Conservation (phyloP, 2,113 vertebrate genomes). For the Cygnus buccinator region DNA sequence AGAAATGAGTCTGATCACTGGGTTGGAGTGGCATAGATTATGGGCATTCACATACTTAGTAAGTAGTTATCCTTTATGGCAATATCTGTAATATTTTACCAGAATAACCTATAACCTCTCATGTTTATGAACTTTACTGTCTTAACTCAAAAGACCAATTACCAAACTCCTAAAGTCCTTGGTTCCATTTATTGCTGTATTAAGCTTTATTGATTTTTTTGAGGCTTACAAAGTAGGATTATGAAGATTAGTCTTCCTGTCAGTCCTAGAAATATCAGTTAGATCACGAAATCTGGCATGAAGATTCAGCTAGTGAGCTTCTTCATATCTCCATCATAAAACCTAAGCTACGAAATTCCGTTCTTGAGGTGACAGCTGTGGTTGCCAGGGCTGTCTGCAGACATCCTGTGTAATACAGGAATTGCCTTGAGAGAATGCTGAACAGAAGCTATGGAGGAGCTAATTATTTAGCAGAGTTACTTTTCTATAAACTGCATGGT, state of each 20-base stretch:
- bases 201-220: conserved; percentile 60
- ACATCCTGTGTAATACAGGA: background rate
- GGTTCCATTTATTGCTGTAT: conserved; percentile 29
- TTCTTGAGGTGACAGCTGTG: background rate
- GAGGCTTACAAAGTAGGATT: conserved; percentile 24
- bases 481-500: background rate
- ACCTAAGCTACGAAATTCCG: background rate
- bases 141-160: background rate
- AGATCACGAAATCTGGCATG: conserved; percentile 52
- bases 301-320: conserved; percentile 3
- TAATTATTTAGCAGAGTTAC: background rate
- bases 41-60: background rate
- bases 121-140: background rate
- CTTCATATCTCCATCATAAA: conserved; percentile 16
- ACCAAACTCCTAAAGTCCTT: background rate
- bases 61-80: background rate
- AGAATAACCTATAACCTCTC: background rate
- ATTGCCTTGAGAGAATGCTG: background rate
- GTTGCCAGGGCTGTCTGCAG: background rate
- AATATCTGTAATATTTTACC: background rate
- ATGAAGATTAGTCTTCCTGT: conserved; percentile 46
- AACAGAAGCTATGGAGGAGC: background rate
- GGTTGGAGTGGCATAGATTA: background rate
- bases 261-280: conserved; percentile 68
- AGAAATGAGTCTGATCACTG: background rate